Percentiles rank a stretch among this genome's conserved stretches.
Evolutionary conservation across 2,888 invertebrate species (phyloP).

Genomic region (Drosophila dives): DNA sequence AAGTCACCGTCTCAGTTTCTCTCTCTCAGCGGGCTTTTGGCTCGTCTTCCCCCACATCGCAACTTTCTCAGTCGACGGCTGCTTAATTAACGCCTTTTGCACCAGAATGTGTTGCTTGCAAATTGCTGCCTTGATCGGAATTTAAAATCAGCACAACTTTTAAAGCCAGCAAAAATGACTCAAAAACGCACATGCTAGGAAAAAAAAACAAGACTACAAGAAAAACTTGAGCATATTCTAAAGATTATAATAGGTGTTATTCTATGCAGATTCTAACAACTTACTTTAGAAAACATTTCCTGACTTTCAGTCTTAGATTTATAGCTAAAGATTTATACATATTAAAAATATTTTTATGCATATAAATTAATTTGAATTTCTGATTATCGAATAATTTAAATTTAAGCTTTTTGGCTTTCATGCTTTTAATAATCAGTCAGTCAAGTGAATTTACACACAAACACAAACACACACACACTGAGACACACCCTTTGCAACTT

Average conservation of each 20-base stretch:
- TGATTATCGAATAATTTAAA: too few species aligned
- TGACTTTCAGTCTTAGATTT: background rate
- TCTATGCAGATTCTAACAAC: background rate
- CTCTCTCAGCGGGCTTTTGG: background rate
- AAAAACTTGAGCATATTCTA: background rate
- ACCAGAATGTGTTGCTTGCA: constrained; percentile 31
- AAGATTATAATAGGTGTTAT: background rate
- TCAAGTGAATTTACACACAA: background rate
- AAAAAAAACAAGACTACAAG: background rate
- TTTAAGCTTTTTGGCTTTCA: background rate
- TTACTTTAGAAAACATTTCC: background rate
- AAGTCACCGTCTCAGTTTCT: constrained; percentile 6
- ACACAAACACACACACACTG: background rate
- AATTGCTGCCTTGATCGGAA: constrained; percentile 28
- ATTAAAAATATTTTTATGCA: background rate
- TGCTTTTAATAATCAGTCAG: constrained; percentile 8
- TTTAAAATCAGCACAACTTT: constrained; percentile 24
- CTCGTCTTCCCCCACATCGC: constrained; percentile 26
- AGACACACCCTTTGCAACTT: constrained; percentile 2
- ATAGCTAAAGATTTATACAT: background rate
- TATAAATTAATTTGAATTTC: background rate
- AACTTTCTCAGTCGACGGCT: constrained; percentile 28
- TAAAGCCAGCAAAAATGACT: constrained; percentile 19
- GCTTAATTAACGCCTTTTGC: constrained; percentile 69
- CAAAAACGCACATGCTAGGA: background rate